Percentiles rank a stretch among this genome's conserved stretches.
Conservation (phyloP, 2,888 invertebrate genomes). For the Tetanocera ferruginea region DNA sequence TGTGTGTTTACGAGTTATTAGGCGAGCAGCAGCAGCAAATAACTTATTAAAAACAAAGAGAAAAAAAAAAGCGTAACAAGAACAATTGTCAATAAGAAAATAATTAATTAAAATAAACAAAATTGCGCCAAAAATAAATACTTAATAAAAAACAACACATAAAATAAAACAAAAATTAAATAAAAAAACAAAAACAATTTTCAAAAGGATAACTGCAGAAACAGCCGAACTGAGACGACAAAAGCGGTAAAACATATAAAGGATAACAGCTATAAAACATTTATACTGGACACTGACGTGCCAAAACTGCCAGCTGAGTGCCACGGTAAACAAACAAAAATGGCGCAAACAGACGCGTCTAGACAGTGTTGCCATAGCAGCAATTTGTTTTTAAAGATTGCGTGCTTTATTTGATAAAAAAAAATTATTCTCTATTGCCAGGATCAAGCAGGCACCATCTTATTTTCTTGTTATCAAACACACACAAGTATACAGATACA, state of each 20-base stretch:
- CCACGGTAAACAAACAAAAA: no score
- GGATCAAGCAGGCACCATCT: neutral
- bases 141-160: neutral
- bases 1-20: neutral
- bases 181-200: neutral
- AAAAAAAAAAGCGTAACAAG: neutral
- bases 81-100: neutral
- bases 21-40: neutral
- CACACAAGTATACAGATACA: neutral
- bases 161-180: neutral
- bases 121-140: constrained; percentile 5
- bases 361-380: constrained; percentile 56
- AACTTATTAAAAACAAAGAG: neutral
- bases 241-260: neutral
- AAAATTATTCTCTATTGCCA: constrained; percentile 57
- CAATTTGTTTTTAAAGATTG: constrained; percentile 29
- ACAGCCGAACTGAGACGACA: neutral
- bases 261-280: neutral
- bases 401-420: neutral
- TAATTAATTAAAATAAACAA: neutral
- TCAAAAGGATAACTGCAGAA: neutral
- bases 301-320: no score
- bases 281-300: no score
- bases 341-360: constrained; percentile 54
- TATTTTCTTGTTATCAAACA: neutral